Percentiles rank a stretch among this genome's conserved stretches.
Conservation (phyloP, 1,140 invertebrate species). For the Armadillidium nasatum region DNA sequence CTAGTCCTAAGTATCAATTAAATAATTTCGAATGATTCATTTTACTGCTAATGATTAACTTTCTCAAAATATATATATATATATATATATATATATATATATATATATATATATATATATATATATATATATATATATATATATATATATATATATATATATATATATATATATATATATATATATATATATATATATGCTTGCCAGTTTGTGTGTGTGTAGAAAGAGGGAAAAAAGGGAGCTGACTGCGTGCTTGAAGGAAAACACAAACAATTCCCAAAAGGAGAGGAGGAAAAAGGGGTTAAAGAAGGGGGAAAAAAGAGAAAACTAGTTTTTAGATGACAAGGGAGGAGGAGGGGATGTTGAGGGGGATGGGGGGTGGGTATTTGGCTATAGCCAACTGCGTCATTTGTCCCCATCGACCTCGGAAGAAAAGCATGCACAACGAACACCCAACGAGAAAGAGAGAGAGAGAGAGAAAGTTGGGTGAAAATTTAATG, state of each 20-base stretch:
- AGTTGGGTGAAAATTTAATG: too few species aligned
- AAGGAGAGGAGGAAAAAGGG: not conserved
- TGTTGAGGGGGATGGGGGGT: not conserved
- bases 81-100: conserved; percentile 5
- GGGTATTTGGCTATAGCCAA: not conserved
- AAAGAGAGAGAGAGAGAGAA: too few species aligned
- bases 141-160: not conserved
- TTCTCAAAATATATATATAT: too few species aligned
- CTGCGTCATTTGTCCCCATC: not conserved
- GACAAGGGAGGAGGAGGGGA: not conserved
- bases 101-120: conserved; percentile 1
- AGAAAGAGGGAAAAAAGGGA: not conserved
- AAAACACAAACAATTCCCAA: not conserved
- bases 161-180: too few species aligned
- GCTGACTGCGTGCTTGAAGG: not conserved
- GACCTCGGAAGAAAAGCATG: not conserved
- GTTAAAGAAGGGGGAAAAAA: not conserved
- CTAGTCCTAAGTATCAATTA: too few species aligned
- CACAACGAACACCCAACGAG: too few species aligned
- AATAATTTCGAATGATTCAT: too few species aligned
- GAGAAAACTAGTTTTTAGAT: too few species aligned
- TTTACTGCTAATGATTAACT: too few species aligned
- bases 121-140: conserved; percentile 13
- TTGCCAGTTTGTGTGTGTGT: too few species aligned
- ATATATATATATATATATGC: too few species aligned